These are phyloP conservation scores for Omphaloscelis lunosa DNA, from an alignment of 2,888 invertebrate genomes.

Conservation along the genomic window DNA sequence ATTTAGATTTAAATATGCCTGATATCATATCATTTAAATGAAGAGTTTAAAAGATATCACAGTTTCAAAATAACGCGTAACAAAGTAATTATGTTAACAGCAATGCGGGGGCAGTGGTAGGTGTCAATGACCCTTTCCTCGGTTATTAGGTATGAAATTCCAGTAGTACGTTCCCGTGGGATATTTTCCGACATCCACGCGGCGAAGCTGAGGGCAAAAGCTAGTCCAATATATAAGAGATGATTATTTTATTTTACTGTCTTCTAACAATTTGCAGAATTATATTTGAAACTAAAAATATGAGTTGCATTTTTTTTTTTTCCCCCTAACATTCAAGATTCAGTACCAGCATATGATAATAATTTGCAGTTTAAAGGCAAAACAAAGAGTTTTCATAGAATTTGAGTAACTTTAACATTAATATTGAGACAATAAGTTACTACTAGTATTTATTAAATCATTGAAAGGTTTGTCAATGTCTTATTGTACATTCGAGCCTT, in stretches of 20 bases:
- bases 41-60: too few relatives aligned
- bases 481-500: slow-evolving; percentile 18
- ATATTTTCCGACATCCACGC: too few relatives aligned
- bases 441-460: slow-evolving; percentile 9
- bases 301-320: background rate
- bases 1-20: too few relatives aligned
- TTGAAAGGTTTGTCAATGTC: slow-evolving; percentile 10
- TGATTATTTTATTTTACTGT: background rate
- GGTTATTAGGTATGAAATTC: too few relatives aligned
- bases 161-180: too few relatives aligned
- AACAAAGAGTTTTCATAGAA: background rate
- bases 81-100: too few relatives aligned
- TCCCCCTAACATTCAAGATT: background rate
- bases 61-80: too few relatives aligned
- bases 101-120: too few relatives aligned
- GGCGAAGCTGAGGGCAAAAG: too few relatives aligned
- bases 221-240: too few relatives aligned
- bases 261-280: background rate
- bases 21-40: too few relatives aligned
- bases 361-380: slow-evolving; percentile 1
- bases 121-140: too few relatives aligned
- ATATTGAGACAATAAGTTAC: slow-evolving; percentile 6
- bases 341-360: background rate
- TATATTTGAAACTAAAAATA: background rate
- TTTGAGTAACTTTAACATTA: slow-evolving; percentile 4